These are phyloP conservation scores for Triplophysa siluroides DNA, from an alignment of 2,113 vertebrate genomes.

Conservation along the genomic window DNA sequence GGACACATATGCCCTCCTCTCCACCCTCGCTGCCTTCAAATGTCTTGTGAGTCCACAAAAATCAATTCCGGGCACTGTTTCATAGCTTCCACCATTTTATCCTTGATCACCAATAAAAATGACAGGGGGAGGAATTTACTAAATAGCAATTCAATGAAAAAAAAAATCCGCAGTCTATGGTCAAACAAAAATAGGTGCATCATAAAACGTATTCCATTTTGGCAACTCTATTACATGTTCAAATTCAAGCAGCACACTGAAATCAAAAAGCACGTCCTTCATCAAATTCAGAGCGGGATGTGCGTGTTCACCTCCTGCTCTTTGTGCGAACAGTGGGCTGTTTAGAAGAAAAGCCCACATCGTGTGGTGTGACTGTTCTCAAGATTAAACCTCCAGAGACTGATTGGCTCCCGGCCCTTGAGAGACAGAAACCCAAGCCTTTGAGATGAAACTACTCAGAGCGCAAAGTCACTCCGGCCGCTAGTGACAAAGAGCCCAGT, in stretches of 20 bases:
- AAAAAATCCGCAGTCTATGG: too few relatives aligned
- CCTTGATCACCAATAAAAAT: too few relatives aligned
- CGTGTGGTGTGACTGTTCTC: neutral
- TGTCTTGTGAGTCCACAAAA: neutral
- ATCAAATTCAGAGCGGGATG: too few relatives aligned
- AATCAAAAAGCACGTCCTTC: too few relatives aligned
- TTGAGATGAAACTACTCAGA: slow-evolving; percentile 65
- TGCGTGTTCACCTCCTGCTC: neutral
- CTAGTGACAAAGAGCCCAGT: slow-evolving; percentile 67
- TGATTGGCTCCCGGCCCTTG: slow-evolving; percentile 21
- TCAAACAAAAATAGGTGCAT: too few relatives aligned
- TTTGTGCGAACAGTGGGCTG: slow-evolving; percentile 2
- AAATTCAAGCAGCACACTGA: too few relatives aligned
- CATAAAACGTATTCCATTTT: too few relatives aligned
- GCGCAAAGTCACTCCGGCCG: slow-evolving; percentile 61
- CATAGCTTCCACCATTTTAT: too few relatives aligned
- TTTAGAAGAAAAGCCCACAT: slow-evolving; percentile 4
- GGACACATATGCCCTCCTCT: neutral
- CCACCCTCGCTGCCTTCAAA: neutral
- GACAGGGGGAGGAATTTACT: too few relatives aligned
- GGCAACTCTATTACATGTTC: too few relatives aligned
- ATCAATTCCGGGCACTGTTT: neutral
- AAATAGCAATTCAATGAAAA: too few relatives aligned
- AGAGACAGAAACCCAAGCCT: slow-evolving; percentile 65
- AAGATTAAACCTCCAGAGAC: slow-evolving; percentile 32